Base-by-base conservation (phyloP, 2,888 invertebrate genomes). In the Cheilosia grossa region DNA sequence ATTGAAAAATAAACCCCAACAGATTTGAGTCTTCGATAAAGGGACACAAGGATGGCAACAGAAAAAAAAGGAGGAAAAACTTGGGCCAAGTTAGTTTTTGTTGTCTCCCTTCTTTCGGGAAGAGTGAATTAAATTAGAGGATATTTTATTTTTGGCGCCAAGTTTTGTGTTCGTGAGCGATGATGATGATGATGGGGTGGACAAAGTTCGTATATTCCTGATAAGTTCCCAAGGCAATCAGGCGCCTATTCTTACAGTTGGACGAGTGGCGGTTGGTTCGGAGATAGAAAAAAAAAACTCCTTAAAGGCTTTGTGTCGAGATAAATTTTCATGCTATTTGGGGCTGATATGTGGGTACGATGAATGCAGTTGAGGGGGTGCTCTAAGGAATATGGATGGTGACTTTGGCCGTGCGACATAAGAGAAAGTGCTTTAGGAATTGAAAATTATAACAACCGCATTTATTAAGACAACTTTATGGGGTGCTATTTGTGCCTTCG, bases 1-100 rank as follows among this genome's bases (percentile, higher is more conserved):
- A 85, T 85, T 81, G 81, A 85, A 85, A 85, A 85, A 85, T 85
- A 85, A 81, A 81, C 75, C 85, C 85, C 81, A 80, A 85, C 75
- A 85, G 85, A 85, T 85, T 81, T 72, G 75, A 85, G 70, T 72
- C 53, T 77, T 81, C 61, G 85, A 81, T 81, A 85, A 67, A 85
- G 44, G 77, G 56, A 81, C 81, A 75, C 70, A 75, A 70, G 64
- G 70, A 81, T 67, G 74, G 49, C 37, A 33, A 33, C 7, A 37
- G 3, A 4, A 37, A 63, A 70, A 63, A 78, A 72, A 56, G 42
- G 69, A 30, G 9, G 30, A 30, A 30, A 30, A 30, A 30, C 30
- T 30, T 9, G 30, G 30, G 9, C 30, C 30, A 9, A 30, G 21
- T 24, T 17, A 40, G 53, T 59, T 56, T 37, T 49, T 47, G 4